These are phyloP conservation scores for Pao palembangensis DNA, from an alignment of 2,113 vertebrate species.

Conservation along the genomic window DNA sequence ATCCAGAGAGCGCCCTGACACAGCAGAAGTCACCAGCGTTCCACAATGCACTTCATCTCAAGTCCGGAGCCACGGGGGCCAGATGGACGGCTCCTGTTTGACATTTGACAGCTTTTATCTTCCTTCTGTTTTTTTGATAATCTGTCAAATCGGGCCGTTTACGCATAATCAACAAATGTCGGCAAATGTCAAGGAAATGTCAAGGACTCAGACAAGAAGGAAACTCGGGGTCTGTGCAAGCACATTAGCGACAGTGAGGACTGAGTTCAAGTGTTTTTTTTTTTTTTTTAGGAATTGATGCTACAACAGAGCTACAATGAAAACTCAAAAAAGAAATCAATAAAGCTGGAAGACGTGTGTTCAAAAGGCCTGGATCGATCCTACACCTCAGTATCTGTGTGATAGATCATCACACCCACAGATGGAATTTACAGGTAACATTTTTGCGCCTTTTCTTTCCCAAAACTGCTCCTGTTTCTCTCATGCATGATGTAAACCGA, in stretches of 20 bases:
- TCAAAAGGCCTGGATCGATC: too few species aligned
- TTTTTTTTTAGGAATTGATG: not conserved
- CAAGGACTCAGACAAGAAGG: conserved; percentile 59
- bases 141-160: conserved; percentile 53
- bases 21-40: conserved; percentile 24
- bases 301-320: not conserved
- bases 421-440: not conserved
- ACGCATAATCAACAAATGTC: conserved; percentile 74
- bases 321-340: not conserved
- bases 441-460: not conserved
- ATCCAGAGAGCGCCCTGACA: not conserved
- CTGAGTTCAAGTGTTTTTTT: not conserved
- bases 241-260: not conserved
- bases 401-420: too few species aligned
- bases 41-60: conserved; percentile 24
- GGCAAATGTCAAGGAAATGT: conserved; percentile 77
- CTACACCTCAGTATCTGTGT: too few species aligned
- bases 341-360: not conserved
- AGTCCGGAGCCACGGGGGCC: conserved; percentile 34
- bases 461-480: conserved; percentile 1
- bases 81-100: conserved; percentile 66
- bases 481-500: conserved; percentile 38
- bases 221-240: not conserved
- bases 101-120: conserved; percentile 64
- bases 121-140: conserved; percentile 48